Percentiles rank a stretch among this genome's conserved stretches.
Conservation (phyloP, 2,113 vertebrate genomes). For the Chroicocephalus ridibundus region DNA sequence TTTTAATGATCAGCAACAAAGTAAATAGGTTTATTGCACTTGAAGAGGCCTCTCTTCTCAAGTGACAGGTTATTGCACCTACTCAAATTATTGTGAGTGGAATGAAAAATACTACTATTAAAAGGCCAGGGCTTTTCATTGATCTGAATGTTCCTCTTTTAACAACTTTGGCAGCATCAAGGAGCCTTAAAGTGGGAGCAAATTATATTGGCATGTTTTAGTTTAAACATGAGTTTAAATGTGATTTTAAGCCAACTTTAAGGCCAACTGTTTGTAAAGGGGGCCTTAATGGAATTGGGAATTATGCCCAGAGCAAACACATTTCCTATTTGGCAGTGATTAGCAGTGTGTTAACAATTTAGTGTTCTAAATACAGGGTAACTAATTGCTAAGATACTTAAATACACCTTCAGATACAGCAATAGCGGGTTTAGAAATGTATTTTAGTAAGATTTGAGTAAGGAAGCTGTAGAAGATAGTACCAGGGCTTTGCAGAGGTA, state of each 20-base stretch:
- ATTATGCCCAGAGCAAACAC: constrained; percentile 18
- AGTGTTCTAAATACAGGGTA: neutral
- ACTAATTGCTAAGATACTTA: neutral
- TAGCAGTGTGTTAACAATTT: constrained; percentile 13
- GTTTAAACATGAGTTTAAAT: constrained; percentile 42
- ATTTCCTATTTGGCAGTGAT: neutral
- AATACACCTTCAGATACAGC: neutral
- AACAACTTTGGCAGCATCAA: neutral
- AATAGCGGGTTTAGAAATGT: neutral
- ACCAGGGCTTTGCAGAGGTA: neutral
- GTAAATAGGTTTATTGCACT: constrained; percentile 32
- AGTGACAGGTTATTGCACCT: neutral
- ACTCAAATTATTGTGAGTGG: neutral
- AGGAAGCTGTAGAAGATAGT: neutral
- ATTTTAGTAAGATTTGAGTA: neutral
- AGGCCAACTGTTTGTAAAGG: constrained; percentile 1
- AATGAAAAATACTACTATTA: neutral
- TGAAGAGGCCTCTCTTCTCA: constrained; percentile 10
- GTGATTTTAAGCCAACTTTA: constrained; percentile 8
- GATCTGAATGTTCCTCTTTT: neutral
- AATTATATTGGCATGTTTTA: constrained; percentile 27
- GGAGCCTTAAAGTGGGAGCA: neutral
- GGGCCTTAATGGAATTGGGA: constrained; percentile 12
- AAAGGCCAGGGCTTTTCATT: neutral
- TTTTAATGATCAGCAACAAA: neutral